Conservation (phyloP, 2,797 vertebrate genomes). For the Enteromius anoplus region DNA sequence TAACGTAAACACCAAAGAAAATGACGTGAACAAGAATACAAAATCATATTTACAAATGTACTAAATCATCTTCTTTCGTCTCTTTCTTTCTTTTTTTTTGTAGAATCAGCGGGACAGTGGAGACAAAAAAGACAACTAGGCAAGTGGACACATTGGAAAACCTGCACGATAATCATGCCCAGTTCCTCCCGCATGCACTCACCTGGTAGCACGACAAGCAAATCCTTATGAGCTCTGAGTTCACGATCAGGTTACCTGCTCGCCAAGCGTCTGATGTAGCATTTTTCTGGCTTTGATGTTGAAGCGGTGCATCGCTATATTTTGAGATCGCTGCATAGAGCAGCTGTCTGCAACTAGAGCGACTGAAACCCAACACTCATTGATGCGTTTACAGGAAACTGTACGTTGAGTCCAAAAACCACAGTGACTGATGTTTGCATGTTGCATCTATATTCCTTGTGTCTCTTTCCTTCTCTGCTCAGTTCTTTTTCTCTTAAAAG, state of each 20-base stretch:
- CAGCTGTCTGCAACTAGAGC: neutral
- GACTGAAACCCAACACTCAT: neutral
- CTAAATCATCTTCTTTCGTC: neutral
- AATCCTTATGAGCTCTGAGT: neutral
- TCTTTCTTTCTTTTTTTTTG: neutral
- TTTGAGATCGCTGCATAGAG: neutral
- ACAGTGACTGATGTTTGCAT: constrained; percentile 4
- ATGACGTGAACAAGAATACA: neutral
- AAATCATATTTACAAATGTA: neutral
- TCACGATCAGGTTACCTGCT: constrained; percentile 19
- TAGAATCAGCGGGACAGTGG: constrained; percentile 43
- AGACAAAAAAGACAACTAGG: constrained; percentile 54
- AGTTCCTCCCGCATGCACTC: neutral
- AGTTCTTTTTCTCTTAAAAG: neutral
- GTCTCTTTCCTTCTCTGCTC: neutral
- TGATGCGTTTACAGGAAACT: neutral
- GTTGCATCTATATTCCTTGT: neutral
- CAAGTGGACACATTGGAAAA: neutral
- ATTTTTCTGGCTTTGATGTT: neutral
- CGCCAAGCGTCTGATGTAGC: neutral
- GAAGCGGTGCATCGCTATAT: neutral
- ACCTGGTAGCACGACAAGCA: neutral
- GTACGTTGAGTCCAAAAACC: neutral
- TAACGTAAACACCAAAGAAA: neutral
- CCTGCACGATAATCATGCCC: neutral